Base-by-base conservation (phyloP, 1,140 invertebrate genomes). In the Anastrepha obliqua region DNA sequence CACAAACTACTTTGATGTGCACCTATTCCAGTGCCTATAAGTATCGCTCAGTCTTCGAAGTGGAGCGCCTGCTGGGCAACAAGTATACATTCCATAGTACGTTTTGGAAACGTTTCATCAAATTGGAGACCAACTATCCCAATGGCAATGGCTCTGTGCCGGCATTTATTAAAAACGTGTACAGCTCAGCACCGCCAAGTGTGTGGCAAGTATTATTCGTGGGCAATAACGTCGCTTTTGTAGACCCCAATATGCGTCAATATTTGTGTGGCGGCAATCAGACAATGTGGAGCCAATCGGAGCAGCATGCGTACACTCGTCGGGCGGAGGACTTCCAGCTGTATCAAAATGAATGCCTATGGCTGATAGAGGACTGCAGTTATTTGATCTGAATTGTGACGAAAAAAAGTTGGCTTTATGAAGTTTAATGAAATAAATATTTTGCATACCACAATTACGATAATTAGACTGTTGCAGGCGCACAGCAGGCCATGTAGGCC, bases 1-100 rank as follows among this genome's bases (percentile, higher is more conserved):
- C 91, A 11, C 89, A 91, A 55, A 92, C 91, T 4, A 90, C 89
- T 86, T 58, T 92, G 51, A 91, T 92, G 59, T 92, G 91, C 87
- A 91, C 88, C 8, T 91, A 91, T 87, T 67, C n/a, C 0, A 51
- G 20, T 9, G n/a, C 20, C 17, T 17, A 88, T 89, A 44, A 88
- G 88, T 55, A 88, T 59, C 51, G 65, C 88, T 7, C 89, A 89
- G 64, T 90, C 89, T 70, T 90, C 89, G 8, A 91, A 89, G 55
- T 89, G 87, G 20, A 87, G 20, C 86, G 86, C 7, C 7, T 87
- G 3, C 47, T 55, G 39, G 65, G 60, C 47, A 70, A 78, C 17
- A 42, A 13, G 17, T 87, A 60, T 78, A 78, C 47, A 2, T 74
- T 87, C 8, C 67, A 51, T 17, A 91, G 88, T 44, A 65, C 89